Evolutionary conservation across 2,888 invertebrate species (phyloP), one percentile per base, ranked within the genome.

Genomic region (Tetramorium bicarinatum): DNA sequence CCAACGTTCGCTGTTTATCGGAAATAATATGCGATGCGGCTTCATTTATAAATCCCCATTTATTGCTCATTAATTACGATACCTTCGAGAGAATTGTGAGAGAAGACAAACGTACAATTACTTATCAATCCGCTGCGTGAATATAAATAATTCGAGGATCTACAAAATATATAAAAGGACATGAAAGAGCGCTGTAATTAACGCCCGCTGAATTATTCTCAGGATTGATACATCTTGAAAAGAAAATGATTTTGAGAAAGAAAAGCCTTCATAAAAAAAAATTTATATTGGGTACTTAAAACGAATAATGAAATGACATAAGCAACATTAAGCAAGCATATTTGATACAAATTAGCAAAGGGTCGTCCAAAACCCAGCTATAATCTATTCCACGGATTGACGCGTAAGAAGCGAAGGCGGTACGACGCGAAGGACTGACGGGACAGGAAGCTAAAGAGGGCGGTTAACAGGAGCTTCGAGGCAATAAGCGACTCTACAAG

Each of bases 401-500:
- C 82, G 82, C 56, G 64, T 67, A 83, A 83, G 83, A 80, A 88
- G 47, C 49, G 83, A 86, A 86, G 85, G 82, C 56, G 76, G 76
- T 80, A 66, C 71, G 82, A 79, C 83, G 75, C 86, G 87, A 76
- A 83, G 88, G 74, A 86, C 80, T 84, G 87, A 62, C 86, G 86
- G 82, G 87, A 87, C 87, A 90, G 90, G 90, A 89, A 90, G 90
- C 83, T 88, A 90, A 91, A 92, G 91, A 92, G 91, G 90, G 92
- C 91, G 92, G 93, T 92, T 92, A 93, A 93, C 92, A 91, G 91
- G 91, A 92, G 92, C 91, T 92, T 91, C 91, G 88, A 91, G 92
- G 93, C 93, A 93, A 93, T 93, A 93, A 93, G 93, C 92, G 93
- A 93, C 91, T 92, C 92, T 93, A 93, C 93, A 93, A 93, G 93